Evolutionary conservation across 2,797 vertebrate species (phyloP), one percentile per base, ranked within the genome.

Genomic region (Tarsius wallacei): DNA sequence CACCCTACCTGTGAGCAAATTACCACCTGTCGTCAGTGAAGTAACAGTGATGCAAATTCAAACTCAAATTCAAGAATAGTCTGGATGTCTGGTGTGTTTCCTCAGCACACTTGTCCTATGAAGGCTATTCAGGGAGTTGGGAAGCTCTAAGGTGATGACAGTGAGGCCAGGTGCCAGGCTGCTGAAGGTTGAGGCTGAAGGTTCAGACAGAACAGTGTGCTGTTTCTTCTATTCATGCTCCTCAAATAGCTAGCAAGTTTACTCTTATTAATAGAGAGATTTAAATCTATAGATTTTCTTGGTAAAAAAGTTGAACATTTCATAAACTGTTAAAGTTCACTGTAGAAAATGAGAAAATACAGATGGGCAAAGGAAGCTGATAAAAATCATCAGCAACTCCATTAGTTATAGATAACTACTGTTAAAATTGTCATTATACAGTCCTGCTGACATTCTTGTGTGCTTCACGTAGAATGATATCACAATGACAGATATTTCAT

Each of bases 221-320:
- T 49, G 47, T 26, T 51, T 31, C 66, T 61, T 85, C 64, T 92
- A 61, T 11, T 74, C 42, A 87, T 17, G 63, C 14, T 78, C 68
- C 64, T 71, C 55, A 89, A 57, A n/a, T 31, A 63, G 74, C 59
- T 47, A 64, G 26, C 16, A 55, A 81, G 57, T 66, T 59, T 49
- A 70, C 57, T 64, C 31, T 81, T 88, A 49, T 12, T 83, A 14
- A 84, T 3, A 63, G 51, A 26, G 31, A 95, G 33, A 26, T 93
- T 66, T 94, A 93, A 68, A 77, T 84, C 28, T 83, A 47, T 6
- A 36, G 15, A 33, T 28, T 26, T 3, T 36, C 3, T 53, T 36
- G 66, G 19, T 70, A 70, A 92, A 95, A 84, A 64, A 42, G n/a
- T 91, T 87, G n/a, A 92, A 94, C 42, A 95, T 61, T 96, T 92